Base-by-base conservation (phyloP, 2,797 vertebrate genomes). In the Macropus fuliginosus region DNA sequence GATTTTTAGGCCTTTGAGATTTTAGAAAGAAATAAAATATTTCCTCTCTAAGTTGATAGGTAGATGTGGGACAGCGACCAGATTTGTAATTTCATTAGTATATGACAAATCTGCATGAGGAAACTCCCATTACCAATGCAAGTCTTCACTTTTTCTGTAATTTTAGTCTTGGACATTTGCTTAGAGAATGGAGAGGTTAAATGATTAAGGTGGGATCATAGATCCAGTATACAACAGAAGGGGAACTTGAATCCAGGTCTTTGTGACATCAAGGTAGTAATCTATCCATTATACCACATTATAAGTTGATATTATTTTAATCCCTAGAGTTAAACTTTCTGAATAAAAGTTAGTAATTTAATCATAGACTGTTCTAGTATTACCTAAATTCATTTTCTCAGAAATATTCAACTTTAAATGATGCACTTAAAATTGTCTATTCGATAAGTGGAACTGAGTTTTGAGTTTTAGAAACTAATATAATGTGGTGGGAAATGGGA, bases 381-480 rank as follows among this genome's bases (percentile, higher is more conserved):
- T 5, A 9, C 6, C 56, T 56, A 56, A 27, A 27, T 56, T 56
- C 12, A 27, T 56, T 56, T 56, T 56, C 24, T 5, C 1, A 27
- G 5, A 56, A 27, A 56, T 56, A 56, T 27, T 56, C 0, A 87
- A 55, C 34, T 3, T 87, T 34, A 95, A 91, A 34, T 55, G 34
- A 10, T 10, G 29, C 1, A 55, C 40, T 0, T 56, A 92, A 91
- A 2, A 24, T 90, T 57, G 0, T 0, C 1, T 50, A 52, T 16
- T 87, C 59, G 6, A 87, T 24, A 91, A 55, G 74, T 55, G n/a
- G 34, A 74, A 93, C 28, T 97, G 4, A 54, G 74, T 18, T 95
- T 31, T 96, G 92, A 93, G 59, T 55, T 94, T 3, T 90, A 56
- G 21, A 74, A 95, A 56, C 16, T 66, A 56, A 27, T 90, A 52